Conservation (phyloP, 2,888 invertebrate species). For the Diachrysia chrysitis region DNA sequence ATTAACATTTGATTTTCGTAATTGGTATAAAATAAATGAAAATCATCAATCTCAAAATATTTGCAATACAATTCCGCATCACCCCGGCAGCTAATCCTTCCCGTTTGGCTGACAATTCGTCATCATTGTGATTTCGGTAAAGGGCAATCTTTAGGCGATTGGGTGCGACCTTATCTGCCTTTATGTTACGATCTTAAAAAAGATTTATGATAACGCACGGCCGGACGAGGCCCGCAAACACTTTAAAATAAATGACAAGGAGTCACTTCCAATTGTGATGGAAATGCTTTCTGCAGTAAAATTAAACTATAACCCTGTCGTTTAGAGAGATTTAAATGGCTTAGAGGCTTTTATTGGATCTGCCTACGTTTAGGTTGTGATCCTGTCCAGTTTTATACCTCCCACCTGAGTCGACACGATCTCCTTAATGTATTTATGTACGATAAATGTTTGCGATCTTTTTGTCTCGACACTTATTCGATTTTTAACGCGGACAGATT, state of each 20-base stretch:
- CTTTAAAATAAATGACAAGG: constrained; percentile 89
- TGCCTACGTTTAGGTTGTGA: constrained; percentile 77
- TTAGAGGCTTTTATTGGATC: constrained; percentile 83
- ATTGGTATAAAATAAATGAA: not conserved
- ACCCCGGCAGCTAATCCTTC: constrained; percentile 62
- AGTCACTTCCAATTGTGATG: constrained; percentile 89
- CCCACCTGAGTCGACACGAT: constrained; percentile 66
- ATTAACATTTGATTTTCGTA: not conserved
- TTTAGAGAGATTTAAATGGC: constrained; percentile 88
- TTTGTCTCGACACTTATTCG: constrained; percentile 47
- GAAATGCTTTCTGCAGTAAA: constrained; percentile 89
- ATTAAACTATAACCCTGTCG: constrained; percentile 88
- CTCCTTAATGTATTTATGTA: constrained; percentile 62
- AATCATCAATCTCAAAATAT: constrained; percentile 5
- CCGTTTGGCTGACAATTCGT: constrained; percentile 80
- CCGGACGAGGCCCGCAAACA: constrained; percentile 83
- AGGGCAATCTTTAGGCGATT: constrained; percentile 86
- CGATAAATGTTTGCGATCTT: constrained; percentile 55
- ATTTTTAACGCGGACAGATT: constrained; percentile 44
- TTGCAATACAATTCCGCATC: constrained; percentile 57
- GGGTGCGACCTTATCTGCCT: constrained; percentile 87
- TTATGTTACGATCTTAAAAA: constrained; percentile 88
- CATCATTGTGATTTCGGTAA: constrained; percentile 83
- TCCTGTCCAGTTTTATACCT: constrained; percentile 73
- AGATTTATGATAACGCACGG: constrained; percentile 89